phyloP scores from a whole-genome alignment of 2,797 vertebrate genomes.

The Premnoplex brunnescens region DNA sequence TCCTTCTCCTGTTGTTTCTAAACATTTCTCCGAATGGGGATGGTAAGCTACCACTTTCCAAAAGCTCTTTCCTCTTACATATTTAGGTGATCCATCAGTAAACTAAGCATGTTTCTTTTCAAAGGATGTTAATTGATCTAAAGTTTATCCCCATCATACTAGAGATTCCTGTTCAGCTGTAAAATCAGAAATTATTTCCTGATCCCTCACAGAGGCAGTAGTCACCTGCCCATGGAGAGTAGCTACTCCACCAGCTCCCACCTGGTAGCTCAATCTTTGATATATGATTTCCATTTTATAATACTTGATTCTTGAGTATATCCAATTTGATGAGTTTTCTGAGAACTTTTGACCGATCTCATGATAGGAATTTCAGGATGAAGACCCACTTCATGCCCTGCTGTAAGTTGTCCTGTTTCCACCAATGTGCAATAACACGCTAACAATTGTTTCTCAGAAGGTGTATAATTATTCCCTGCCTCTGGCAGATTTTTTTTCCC shows the following conservation, averaged over 20 bases:
- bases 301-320: not conserved
- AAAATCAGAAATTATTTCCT: not conserved
- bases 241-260: not conserved
- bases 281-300: not conserved
- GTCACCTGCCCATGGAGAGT: not conserved
- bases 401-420: not conserved
- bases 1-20: not conserved
- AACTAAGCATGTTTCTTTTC: not conserved
- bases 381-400: not conserved
- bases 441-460: not conserved
- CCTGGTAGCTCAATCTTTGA: not conserved
- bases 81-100: not conserved
- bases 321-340: not conserved
- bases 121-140: not conserved
- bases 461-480: not conserved
- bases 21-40: not conserved
- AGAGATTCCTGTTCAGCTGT: not conserved
- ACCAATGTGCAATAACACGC: not conserved
- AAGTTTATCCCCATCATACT: not conserved
- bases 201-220: not conserved
- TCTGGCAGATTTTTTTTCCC: not conserved
- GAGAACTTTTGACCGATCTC: not conserved
- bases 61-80: not conserved
- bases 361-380: not conserved
- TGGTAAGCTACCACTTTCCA: not conserved